Percentiles rank a stretch among this genome's conserved stretches.
These are phyloP conservation scores for Acanthornis magna DNA, from an alignment of 2,797 vertebrate species.

Conservation along the genomic window DNA sequence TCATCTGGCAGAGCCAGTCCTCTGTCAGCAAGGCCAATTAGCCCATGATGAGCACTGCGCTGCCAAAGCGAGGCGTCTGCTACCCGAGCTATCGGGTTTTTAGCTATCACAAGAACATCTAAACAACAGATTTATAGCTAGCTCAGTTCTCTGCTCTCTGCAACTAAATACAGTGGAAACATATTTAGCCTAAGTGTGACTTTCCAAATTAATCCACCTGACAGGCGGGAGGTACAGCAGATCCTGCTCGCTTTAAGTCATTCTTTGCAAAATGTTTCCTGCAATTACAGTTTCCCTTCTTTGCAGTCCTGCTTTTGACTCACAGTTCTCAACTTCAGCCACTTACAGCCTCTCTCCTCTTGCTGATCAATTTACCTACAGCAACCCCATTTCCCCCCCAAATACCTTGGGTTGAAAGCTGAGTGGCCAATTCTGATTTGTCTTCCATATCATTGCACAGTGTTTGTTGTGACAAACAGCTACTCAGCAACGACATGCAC, in stretches of 20 bases:
- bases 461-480: neutral
- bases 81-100: neutral
- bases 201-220: constrained; percentile 56
- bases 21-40: constrained; percentile 42
- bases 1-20: neutral
- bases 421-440: neutral
- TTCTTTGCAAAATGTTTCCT: neutral
- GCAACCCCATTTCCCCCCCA: neutral
- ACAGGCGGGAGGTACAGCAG: constrained; percentile 10
- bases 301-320: neutral
- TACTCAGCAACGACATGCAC: neutral
- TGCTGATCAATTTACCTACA: neutral
- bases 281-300: neutral
- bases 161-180: constrained; percentile 27
- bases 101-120: constrained; percentile 11
- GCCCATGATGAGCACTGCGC: neutral
- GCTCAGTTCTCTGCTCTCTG: neutral
- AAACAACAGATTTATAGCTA: constrained; percentile 48
- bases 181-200: constrained; percentile 40
- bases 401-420: neutral
- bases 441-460: neutral
- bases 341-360: neutral
- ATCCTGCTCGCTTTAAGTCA: neutral
- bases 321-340: neutral
- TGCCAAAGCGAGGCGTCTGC: neutral